Evolutionary conservation across 2,113 vertebrate genomes (phyloP).

Genomic region (Eulacestoma nigropectus): DNA sequence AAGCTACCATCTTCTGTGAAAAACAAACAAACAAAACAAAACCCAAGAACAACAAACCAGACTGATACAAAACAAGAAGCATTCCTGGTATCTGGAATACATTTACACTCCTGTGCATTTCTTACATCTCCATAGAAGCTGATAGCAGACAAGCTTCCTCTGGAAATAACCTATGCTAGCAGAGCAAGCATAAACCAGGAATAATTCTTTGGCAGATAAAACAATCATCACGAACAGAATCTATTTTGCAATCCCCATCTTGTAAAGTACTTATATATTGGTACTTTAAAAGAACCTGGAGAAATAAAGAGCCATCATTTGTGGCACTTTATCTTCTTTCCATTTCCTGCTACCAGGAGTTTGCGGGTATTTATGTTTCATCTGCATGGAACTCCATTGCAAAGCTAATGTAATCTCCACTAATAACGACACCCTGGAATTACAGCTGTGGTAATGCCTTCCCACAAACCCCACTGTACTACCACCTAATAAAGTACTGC

Average conservation of each 20-base stretch:
- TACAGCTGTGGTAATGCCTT: not conserved
- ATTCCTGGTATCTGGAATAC: not conserved
- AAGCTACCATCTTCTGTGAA: not conserved
- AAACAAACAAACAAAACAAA: not conserved
- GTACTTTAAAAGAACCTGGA: not conserved
- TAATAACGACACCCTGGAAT: not conserved
- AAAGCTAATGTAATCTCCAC: not conserved
- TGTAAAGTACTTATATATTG: not conserved
- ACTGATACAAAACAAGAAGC: not conserved
- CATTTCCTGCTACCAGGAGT: not conserved
- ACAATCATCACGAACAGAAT: not conserved
- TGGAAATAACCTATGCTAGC: not conserved
- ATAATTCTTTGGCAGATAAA: not conserved
- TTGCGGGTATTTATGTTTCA: not conserved
- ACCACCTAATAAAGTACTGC: not conserved
- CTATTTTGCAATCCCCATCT: not conserved
- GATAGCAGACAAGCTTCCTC: not conserved
- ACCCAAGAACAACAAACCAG: not conserved
- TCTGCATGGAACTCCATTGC: not conserved
- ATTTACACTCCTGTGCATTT: not conserved
- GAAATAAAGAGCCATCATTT: not conserved
- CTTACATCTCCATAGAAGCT: not conserved
- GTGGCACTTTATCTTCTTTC: conserved; percentile 2
- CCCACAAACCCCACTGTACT: not conserved
- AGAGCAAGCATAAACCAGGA: not conserved